Evolutionary conservation across 2,797 vertebrate species (phyloP).

Genomic region (Somateria mollissima): DNA sequence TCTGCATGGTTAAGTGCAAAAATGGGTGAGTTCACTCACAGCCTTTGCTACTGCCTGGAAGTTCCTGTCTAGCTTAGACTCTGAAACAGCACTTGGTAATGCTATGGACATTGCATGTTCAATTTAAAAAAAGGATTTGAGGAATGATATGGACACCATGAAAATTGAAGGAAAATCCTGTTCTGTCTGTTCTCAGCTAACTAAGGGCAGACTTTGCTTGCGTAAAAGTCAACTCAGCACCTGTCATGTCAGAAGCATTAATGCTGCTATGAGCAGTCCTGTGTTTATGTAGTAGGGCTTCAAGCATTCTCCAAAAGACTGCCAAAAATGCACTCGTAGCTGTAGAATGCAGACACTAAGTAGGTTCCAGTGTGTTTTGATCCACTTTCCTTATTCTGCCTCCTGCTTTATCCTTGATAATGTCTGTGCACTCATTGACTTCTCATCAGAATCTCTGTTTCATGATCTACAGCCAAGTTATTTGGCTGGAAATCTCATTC

Average conservation of each 20-base stretch:
- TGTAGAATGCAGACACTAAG: neutral
- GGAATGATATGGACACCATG: neutral
- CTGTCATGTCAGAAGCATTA: neutral
- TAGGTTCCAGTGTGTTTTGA: neutral
- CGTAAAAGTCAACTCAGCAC: rapidly evolving
- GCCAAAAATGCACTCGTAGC: neutral
- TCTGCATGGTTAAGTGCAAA: neutral
- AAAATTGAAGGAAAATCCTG: neutral
- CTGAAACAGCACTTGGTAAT: neutral
- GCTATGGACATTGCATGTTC: rapidly evolving
- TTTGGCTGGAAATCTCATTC: neutral
- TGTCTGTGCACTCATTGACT: rapidly evolving
- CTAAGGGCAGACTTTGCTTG: neutral
- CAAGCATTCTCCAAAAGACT: neutral
- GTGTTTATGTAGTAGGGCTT: neutral
- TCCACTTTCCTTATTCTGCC: neutral
- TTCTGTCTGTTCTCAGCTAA: too few relatives aligned
- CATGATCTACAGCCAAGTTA: neutral
- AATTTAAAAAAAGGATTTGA: neutral
- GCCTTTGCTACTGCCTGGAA: neutral
- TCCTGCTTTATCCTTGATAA: rapidly evolving
- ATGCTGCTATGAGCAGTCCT: too few relatives aligned
- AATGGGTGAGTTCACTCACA: neutral
- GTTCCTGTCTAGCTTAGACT: neutral
- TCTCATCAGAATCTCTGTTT: neutral